phyloP scores from a whole-genome alignment of 2,113 vertebrate species.

The Neodon shergylaensis region DNA sequence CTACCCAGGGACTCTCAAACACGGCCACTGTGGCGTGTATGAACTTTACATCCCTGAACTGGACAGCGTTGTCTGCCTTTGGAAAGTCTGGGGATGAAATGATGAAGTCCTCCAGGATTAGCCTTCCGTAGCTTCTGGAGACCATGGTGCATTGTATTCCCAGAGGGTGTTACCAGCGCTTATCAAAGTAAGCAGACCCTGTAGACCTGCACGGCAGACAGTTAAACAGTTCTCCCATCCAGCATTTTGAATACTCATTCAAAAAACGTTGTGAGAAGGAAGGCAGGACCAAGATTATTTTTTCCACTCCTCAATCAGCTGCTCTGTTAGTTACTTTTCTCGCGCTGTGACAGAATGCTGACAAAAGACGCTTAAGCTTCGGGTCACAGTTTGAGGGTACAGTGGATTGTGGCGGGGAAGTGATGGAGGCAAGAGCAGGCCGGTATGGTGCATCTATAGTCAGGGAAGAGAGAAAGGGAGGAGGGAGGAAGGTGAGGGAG shows the following conservation, averaged over 20 bases:
- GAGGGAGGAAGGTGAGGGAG: fast-evolving
- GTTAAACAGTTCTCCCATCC: neutral
- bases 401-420: neutral
- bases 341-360: neutral
- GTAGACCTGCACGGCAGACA: neutral
- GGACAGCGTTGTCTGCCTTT: neutral
- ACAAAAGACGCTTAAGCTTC: neutral
- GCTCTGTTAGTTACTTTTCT: neutral
- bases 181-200: neutral
- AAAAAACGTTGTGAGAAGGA: slow-evolving; percentile 21
- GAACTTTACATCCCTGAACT: neutral
- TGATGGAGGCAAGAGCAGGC: neutral
- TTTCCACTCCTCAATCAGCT: neutral
- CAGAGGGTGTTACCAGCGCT: neutral
- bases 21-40: neutral
- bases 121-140: neutral
- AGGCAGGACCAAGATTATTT: neutral
- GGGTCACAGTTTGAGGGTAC: neutral
- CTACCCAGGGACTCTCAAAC: neutral
- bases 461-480: no score
- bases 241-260: neutral
- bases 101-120: neutral
- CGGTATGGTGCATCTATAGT: neutral
- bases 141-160: neutral
- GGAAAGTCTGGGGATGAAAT: neutral